Evolutionary conservation across 1,140 invertebrate genomes (phyloP).

Genomic region (Achroia grisella): DNA sequence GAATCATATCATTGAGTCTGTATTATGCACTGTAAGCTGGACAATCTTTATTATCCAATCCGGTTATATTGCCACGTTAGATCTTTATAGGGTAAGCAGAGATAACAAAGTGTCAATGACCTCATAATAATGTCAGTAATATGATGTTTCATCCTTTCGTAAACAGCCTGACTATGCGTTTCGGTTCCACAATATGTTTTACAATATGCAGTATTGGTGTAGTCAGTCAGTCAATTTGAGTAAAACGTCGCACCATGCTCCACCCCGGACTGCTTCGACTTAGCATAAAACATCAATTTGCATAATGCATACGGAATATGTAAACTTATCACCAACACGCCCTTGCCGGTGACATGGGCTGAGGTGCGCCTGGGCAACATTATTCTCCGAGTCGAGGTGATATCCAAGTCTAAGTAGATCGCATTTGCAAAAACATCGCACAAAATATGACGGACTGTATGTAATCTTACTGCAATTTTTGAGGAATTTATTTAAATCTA

Average conservation of each 20-base stretch:
- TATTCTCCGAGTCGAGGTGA: slow-evolving; percentile 55
- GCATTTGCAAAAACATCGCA: slow-evolving; percentile 45
- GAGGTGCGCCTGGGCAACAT: slow-evolving; percentile 66
- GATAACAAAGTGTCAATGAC: no score
- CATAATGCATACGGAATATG: slow-evolving; percentile 71
- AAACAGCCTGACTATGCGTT: no score
- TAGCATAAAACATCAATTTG: slow-evolving; percentile 70
- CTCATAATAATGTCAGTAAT: no score
- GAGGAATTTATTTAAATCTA: no score
- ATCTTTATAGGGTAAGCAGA: no score
- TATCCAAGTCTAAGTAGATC: slow-evolving; percentile 62
- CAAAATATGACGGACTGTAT: slow-evolving; percentile 24
- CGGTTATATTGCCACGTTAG: no score
- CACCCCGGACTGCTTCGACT: slow-evolving; percentile 24
- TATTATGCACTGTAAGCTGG: no score
- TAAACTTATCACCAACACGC: slow-evolving; percentile 68
- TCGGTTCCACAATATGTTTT: no score
- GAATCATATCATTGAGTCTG: not conserved
- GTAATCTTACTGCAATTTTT: no score
- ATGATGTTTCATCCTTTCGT: no score
- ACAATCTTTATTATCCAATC: no score
- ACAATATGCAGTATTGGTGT: no score
- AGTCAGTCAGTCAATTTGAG: not conserved
- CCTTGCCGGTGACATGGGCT: slow-evolving; percentile 59
- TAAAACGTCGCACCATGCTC: slow-evolving; percentile 11